A percentile compares a stretch with the other conserved stretches of the same genome.
These are phyloP conservation scores for Aplocera efformata DNA, from an alignment of 2,888 invertebrate species.

Conservation along the genomic window DNA sequence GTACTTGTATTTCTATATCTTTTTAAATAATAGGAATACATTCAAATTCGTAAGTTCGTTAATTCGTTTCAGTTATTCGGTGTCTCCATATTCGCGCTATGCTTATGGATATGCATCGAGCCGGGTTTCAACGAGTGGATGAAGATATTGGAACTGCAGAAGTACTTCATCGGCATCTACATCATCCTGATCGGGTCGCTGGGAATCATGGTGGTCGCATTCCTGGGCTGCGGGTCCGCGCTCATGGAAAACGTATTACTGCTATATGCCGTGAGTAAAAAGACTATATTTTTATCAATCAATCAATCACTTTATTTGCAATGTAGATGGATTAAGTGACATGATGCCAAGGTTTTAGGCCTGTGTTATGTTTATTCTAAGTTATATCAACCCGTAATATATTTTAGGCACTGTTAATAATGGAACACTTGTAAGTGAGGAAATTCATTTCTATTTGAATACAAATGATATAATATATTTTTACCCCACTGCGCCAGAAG, in stretches of 20 bases:
- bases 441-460: no score
- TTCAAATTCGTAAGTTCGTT: neutral
- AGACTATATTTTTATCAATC: neutral
- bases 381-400: no score
- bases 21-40: no score
- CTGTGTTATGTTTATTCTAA: no score
- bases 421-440: no score
- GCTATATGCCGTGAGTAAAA: constrained; percentile 83
- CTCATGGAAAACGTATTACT: constrained; percentile 86
- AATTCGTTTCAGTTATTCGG: constrained; percentile 84
- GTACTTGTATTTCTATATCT: no score
- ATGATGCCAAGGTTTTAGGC: no score
- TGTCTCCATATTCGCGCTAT: constrained; percentile 87
- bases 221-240: constrained; percentile 91
- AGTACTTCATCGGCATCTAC: constrained; percentile 92
- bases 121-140: constrained; percentile 92
- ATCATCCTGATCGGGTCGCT: constrained; percentile 87
- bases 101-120: constrained; percentile 91
- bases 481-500: no score
- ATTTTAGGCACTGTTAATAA: no score
- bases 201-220: constrained; percentile 87
- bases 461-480: no score
- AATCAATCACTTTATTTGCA: no score
- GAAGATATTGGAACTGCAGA: constrained; percentile 84
- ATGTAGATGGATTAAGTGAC: no score